Evolutionary conservation across 2,888 invertebrate genomes (phyloP).

Genomic region (Melanostoma mellinum): DNA sequence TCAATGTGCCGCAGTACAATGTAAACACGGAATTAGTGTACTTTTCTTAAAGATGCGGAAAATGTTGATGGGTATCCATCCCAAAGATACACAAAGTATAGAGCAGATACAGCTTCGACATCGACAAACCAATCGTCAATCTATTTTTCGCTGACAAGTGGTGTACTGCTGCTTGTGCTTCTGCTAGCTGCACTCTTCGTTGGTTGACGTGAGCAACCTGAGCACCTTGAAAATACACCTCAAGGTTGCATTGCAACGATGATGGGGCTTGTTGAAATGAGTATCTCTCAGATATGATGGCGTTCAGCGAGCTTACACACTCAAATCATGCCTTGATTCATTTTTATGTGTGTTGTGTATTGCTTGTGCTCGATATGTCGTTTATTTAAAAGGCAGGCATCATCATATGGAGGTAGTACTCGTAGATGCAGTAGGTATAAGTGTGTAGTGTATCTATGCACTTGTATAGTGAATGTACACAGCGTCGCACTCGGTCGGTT

Average conservation of each 20-base stretch:
- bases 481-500: slow-evolving; percentile 16
- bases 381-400: slow-evolving; percentile 10
- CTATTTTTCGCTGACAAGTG: slow-evolving; percentile 31
- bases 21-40: slow-evolving; percentile 19
- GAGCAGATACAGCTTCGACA: neutral
- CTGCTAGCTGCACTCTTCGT: neutral
- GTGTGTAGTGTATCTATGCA: neutral
- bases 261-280: slow-evolving; percentile 22
- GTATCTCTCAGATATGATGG: slow-evolving; percentile 40
- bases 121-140: slow-evolving; percentile 17
- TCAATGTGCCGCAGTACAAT: neutral
- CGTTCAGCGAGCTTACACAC: slow-evolving; percentile 3
- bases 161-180: slow-evolving; percentile 17
- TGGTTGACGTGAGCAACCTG: slow-evolving; percentile 73
- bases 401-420: neutral
- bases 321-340: slow-evolving; percentile 8
- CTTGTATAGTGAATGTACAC: neutral
- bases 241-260: slow-evolving; percentile 76
- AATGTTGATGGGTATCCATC: slow-evolving; percentile 4
- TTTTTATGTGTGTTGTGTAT: neutral
- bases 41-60: slow-evolving; percentile 27
- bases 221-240: slow-evolving; percentile 79
- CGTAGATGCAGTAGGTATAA: neutral
- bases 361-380: slow-evolving; percentile 2
- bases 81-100: slow-evolving; percentile 36